phyloP scores from a whole-genome alignment of 2,888 invertebrate species.

The Rotaria sp. region DNA sequence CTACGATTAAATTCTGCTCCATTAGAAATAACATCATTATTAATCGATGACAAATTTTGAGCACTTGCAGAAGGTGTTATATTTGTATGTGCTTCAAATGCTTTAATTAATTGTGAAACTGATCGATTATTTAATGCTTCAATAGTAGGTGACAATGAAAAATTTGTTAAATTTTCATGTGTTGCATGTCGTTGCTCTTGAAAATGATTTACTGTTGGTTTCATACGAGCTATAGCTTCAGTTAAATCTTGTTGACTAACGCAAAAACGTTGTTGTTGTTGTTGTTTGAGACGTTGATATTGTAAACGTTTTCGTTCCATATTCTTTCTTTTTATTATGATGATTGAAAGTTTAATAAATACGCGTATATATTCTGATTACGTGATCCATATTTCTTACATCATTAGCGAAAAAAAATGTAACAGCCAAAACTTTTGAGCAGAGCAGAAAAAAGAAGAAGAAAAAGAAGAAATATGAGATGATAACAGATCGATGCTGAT shows the following conservation, averaged over 20 bases:
- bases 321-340: neutral
- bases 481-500: neutral
- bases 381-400: neutral
- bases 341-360: neutral
- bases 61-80: neutral
- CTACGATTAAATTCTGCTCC: neutral
- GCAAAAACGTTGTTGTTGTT: neutral
- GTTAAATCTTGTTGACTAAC: neutral
- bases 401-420: neutral
- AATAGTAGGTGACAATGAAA: neutral
- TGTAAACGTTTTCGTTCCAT: conserved; percentile 17
- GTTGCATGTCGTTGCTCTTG: neutral
- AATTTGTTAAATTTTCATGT: neutral
- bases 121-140: neutral
- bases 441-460: no score
- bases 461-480: neutral
- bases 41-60: neutral
- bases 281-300: neutral
- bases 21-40: neutral
- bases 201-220: neutral
- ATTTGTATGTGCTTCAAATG: neutral
- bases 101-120: neutral
- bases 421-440: neutral
- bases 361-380: neutral
- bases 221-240: neutral